A percentile compares a stretch with the other conserved stretches of the same genome.
Evolutionary conservation across 2,113 vertebrate genomes (phyloP).

Genomic region (Etia nguti): DNA sequence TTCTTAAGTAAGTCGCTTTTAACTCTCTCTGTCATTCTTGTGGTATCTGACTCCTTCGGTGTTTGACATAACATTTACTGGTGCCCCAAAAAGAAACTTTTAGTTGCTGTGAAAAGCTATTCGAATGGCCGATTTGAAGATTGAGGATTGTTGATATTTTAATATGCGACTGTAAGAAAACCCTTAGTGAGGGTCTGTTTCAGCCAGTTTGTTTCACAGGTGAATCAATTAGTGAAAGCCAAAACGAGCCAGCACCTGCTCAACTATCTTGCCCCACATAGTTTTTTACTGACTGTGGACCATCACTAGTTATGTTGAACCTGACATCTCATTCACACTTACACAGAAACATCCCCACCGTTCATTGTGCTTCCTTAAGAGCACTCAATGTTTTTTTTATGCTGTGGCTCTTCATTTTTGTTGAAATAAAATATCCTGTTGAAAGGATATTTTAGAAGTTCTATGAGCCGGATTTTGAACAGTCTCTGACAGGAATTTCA

Average conservation of each 20-base stretch:
- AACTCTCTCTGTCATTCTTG: neutral
- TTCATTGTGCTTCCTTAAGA: neutral
- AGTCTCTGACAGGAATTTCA: neutral
- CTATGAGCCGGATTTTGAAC: neutral
- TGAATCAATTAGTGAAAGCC: neutral
- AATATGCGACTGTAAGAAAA: neutral
- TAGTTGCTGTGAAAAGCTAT: neutral
- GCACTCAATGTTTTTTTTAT: neutral
- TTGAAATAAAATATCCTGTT: no score
- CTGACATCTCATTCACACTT: neutral
- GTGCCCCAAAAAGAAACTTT: neutral
- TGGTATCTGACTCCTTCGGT: neutral
- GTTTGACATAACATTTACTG: neutral
- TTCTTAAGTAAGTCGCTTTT: conserved; percentile 81
- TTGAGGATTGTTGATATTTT: neutral
- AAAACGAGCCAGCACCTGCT: neutral
- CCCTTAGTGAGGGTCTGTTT: neutral
- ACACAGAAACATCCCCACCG: neutral
- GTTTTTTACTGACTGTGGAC: neutral
- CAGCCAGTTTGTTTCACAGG: neutral
- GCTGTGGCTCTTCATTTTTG: accelerated
- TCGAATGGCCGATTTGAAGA: neutral
- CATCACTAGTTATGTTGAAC: neutral
- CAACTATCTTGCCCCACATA: neutral
- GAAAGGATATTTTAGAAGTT: neutral